Evolutionary conservation across 2,113 vertebrate genomes (phyloP), one percentile per base, ranked within the genome.

Genomic region (Anhinga rufa): DNA sequence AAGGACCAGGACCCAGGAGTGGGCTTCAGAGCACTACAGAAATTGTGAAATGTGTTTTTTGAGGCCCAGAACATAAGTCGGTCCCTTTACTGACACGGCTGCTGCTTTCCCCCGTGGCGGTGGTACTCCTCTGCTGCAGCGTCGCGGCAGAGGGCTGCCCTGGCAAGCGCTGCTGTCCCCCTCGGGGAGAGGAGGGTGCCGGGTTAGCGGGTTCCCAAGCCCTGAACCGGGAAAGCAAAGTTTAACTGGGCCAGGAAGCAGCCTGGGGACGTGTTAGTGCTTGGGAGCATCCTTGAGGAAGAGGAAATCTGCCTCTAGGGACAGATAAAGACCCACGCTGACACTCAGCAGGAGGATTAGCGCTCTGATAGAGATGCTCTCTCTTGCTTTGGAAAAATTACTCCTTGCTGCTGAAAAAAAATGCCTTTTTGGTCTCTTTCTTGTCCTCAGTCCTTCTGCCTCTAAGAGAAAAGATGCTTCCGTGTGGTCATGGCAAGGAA

Each of bases 261-360:
- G 64, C 64, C 4, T 84, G 87, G 51, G 40, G 46, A 16, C 9
- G 1, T 76, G 38, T 42, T 38, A 62, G 69, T 36, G 70, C 68
- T 79, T 48, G 70, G 68, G 46, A 93, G 25, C 62, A 80, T 92
- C 85, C 85, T 55, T 48, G 49, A 71, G 71, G 87, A 85, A 82
- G 62, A 65, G 61, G 74, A 96, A 88, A 78, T 64, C 76, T 40
- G 81, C 38, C 3, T 1, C 44, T 32, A 34, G 25, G 9, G 66
- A 48, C 7, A 49, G 44, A 82, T n/a, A 51, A 76, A 85, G 25
- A 72, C 26, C 61, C 15, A 13, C 1, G 5, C 16, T 49, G 62
- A 34, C 0, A 12, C 4, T 4, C 8, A 75, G 72, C 29, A 48
- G 69, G 26, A 84, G 40, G 21, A 57, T n/a, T 88, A 55, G 52